phyloP scores from a whole-genome alignment of 2,113 vertebrate genomes.

The Salvator merianae region DNA sequence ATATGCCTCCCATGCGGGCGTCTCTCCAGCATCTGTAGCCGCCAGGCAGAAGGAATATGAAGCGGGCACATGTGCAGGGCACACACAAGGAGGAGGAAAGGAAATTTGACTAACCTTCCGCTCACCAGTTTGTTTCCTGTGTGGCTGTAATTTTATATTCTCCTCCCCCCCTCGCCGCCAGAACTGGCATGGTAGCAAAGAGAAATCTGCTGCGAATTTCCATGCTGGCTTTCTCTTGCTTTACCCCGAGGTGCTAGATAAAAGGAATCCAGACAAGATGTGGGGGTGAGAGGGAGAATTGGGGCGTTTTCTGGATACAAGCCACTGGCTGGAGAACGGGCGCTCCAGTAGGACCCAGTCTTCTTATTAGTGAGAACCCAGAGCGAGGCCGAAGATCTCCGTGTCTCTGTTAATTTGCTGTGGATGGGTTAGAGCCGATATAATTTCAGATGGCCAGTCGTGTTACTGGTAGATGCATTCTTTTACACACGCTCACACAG shows the following conservation, averaged over 20 bases:
- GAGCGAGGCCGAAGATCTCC: not conserved
- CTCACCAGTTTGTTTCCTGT: conserved; percentile 44
- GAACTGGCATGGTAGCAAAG: not conserved
- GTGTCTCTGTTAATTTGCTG: not conserved
- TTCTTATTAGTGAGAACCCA: not conserved
- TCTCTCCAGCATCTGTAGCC: not conserved
- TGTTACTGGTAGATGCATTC: not conserved
- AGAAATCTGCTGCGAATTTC: conserved; percentile 57
- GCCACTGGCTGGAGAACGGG: not conserved
- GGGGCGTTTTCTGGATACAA: not conserved
- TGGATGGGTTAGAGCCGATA: not conserved
- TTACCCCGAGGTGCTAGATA: conserved; percentile 44
- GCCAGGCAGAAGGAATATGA: conserved; percentile 10
- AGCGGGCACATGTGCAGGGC: not conserved
- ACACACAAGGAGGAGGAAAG: conserved; percentile 39
- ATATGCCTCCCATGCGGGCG: conserved; percentile 5
- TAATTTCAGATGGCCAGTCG: not conserved
- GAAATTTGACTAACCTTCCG: conserved; percentile 59
- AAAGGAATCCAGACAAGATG: conserved; percentile 32
- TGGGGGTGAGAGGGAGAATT: not conserved
- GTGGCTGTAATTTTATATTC: conserved; percentile 43
- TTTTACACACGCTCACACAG: not conserved
- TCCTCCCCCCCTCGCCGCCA: not conserved
- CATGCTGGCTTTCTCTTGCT: conserved; percentile 51
- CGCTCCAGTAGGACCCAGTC: too few species aligned